These are phyloP conservation scores for Drosophila prolongata DNA, from an alignment of 2,888 invertebrate genomes.

Conservation along the genomic window DNA sequence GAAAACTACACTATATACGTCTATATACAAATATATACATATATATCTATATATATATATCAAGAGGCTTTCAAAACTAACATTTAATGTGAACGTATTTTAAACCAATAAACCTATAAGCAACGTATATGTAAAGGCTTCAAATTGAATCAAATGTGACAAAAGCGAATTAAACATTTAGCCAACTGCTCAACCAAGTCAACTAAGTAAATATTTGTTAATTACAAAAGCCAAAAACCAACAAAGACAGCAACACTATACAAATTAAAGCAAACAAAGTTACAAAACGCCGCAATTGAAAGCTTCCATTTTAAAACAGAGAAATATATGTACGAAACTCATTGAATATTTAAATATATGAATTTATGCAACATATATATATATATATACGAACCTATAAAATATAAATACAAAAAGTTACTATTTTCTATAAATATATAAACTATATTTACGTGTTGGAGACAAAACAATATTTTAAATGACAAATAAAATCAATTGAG, in stretches of 20 bases:
- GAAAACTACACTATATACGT: conserved; percentile 30
- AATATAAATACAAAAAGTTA: conserved; percentile 57
- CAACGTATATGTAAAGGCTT: conserved; percentile 24
- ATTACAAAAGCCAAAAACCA: conserved; percentile 38
- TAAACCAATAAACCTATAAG: conserved; percentile 41
- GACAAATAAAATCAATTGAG: conserved; percentile 16
- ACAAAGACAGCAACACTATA: conserved; percentile 31
- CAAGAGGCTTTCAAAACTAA: conserved; percentile 70
- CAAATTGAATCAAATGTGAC: conserved; percentile 29
- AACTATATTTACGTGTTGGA: neutral
- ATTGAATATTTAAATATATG: conserved; percentile 42
- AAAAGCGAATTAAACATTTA: conserved; percentile 37
- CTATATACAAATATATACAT: conserved; percentile 43
- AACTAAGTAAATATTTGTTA: conserved; percentile 62
- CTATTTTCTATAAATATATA: conserved; percentile 67
- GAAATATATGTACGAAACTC: conserved; percentile 31
- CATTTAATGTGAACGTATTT: conserved; percentile 58
- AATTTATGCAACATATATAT: conserved; percentile 49
- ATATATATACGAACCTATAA: conserved; percentile 56
- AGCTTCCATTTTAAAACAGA: conserved; percentile 74
- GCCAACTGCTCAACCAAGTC: conserved; percentile 38
- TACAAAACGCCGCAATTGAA: conserved; percentile 78
- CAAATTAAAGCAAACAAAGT: conserved; percentile 55
- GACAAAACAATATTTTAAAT: conserved; percentile 28
- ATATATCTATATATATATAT: conserved; percentile 9